Conservation (phyloP, 2,888 invertebrate species). For the Apoderus coryli region DNA sequence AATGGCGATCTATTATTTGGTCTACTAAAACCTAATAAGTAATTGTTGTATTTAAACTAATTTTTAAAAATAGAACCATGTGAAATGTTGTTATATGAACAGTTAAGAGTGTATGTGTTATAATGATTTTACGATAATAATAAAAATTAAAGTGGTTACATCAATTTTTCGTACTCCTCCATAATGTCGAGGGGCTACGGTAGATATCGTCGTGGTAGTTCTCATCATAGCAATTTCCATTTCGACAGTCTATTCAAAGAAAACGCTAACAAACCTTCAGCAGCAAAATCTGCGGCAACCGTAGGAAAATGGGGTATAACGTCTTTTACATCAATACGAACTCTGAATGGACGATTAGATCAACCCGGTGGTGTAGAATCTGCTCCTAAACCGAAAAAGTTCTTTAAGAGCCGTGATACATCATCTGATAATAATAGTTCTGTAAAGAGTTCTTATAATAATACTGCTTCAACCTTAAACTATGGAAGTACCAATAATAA, state of each 20-base stretch:
- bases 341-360: slow-evolving; percentile 42
- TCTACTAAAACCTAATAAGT: too few relatives aligned
- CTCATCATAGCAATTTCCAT: slow-evolving; percentile 40
- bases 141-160: too few relatives aligned
- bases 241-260: slow-evolving; percentile 53
- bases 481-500: too few relatives aligned
- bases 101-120: too few relatives aligned
- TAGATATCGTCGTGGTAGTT: slow-evolving; percentile 32
- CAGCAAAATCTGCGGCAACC: slow-evolving; percentile 78
- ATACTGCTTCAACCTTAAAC: too few relatives aligned
- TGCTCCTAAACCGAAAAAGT: slow-evolving; percentile 65
- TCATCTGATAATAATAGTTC: slow-evolving; percentile 56
- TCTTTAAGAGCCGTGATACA: slow-evolving; percentile 80
- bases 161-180: too few relatives aligned
- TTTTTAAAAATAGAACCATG: too few relatives aligned
- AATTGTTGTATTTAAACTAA: too few relatives aligned
- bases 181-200: slow-evolving; percentile 37
- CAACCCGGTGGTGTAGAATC: slow-evolving; percentile 30
- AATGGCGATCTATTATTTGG: too few relatives aligned
- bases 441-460: background rate
- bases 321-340: slow-evolving; percentile 81
- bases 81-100: too few relatives aligned
- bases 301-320: slow-evolving; percentile 92
- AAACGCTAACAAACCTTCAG: slow-evolving; percentile 76
- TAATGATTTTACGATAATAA: too few relatives aligned